Percentiles rank a stretch among this genome's conserved stretches.
Conservation (phyloP, 2,797 vertebrate species). For the Rhyacichthys aspro region DNA sequence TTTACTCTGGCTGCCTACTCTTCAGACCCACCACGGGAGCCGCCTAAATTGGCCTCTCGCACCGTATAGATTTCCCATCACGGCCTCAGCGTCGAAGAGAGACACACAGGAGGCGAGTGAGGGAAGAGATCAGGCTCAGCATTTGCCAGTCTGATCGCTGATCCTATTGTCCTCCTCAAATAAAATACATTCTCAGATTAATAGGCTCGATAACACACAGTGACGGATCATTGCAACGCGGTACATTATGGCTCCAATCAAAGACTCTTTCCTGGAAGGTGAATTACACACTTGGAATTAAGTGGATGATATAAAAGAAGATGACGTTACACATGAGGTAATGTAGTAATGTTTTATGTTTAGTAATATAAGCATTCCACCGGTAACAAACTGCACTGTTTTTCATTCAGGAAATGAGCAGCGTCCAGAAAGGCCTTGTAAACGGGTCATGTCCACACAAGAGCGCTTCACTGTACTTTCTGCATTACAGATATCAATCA, state of each 20-base stretch:
- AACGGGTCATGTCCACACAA: too few relatives aligned
- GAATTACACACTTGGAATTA: constrained; percentile 22
- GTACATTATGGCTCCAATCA: constrained; percentile 52
- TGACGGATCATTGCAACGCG: constrained; percentile 48
- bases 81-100: constrained; percentile 72
- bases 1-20: constrained; percentile 69
- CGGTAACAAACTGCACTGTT: too few relatives aligned
- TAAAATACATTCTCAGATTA: constrained; percentile 79
- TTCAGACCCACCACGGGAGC: constrained; percentile 69
- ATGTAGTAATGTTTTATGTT: neutral
- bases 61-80: constrained; percentile 83
- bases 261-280: constrained; percentile 45
- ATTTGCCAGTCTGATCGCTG: constrained; percentile 59
- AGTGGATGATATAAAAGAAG: too few relatives aligned
- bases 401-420: too few relatives aligned
- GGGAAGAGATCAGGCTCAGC: constrained; percentile 37
- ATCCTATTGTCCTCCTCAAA: constrained; percentile 73
- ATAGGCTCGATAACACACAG: constrained; percentile 65
- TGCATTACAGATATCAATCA: too few relatives aligned
- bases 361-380: too few relatives aligned
- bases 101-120: constrained; percentile 62
- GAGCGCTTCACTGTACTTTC: too few relatives aligned
- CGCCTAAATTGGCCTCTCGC: constrained; percentile 79
- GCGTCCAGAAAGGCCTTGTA: too few relatives aligned
- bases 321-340: constrained; percentile 4